Evolutionary conservation across 1,140 invertebrate species (phyloP).

Genomic region (Ips nitidus): DNA sequence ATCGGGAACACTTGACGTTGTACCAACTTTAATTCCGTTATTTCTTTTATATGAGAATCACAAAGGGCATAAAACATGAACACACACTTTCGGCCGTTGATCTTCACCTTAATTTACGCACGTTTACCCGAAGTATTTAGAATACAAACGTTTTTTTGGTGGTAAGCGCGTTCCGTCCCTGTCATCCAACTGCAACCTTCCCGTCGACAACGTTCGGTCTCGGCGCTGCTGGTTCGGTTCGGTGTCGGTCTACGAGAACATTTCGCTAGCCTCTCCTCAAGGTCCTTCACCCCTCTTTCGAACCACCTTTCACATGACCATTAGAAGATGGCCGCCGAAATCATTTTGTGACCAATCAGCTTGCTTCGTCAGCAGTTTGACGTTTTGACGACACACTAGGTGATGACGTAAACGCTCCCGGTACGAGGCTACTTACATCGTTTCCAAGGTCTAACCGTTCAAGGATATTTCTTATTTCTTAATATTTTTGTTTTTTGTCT

Average conservation of each 20-base stretch:
- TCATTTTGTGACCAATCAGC: conserved; percentile 41
- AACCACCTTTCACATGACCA: conserved; percentile 45
- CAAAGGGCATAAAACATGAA: conserved; percentile 23
- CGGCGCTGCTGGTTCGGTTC: conserved; percentile 34
- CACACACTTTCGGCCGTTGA: conserved; percentile 27
- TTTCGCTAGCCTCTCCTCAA: conserved; percentile 40
- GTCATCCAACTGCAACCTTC: conserved; percentile 38
- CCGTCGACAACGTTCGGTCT: conserved; percentile 38
- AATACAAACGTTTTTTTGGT: conserved; percentile 38
- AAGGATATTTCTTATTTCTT: conserved; percentile 39
- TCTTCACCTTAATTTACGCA: conserved; percentile 39
- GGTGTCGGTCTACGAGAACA: conserved; percentile 37
- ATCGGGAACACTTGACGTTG: conserved; percentile 47
- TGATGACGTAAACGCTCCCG: conserved; percentile 43
- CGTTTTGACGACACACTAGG: conserved; percentile 43
- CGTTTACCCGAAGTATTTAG: conserved; percentile 34
- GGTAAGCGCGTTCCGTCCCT: conserved; percentile 39
- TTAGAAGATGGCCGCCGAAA: conserved; percentile 48
- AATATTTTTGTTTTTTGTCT: conserved; percentile 18
- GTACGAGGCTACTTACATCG: conserved; percentile 43
- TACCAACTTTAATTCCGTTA: conserved; percentile 38
- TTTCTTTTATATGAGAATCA: conserved; percentile 28
- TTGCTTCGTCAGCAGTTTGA: conserved; percentile 34
- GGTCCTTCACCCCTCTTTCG: conserved; percentile 34
- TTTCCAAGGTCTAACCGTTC: conserved; percentile 60